phyloP scores from a whole-genome alignment of 1,140 invertebrate genomes.

The Dolichoris vasculosae region DNA sequence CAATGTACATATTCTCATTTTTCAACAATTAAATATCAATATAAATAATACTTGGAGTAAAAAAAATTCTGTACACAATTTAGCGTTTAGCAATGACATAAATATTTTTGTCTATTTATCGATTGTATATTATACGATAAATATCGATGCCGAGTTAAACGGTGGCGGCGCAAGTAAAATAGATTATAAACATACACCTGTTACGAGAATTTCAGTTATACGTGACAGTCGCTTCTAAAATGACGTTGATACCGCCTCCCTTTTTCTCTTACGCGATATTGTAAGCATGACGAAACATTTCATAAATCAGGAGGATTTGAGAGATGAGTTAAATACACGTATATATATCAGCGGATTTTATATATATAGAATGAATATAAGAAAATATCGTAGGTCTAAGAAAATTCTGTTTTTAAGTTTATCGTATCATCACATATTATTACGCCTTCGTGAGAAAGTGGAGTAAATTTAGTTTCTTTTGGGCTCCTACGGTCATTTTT shows the following conservation, averaged over 20 bases:
- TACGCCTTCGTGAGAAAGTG: neutral
- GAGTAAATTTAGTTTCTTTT: conserved; percentile 8
- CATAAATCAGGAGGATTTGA: conserved; percentile 37
- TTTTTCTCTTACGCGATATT: neutral
- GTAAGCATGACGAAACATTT: conserved; percentile 34
- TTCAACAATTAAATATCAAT: neutral
- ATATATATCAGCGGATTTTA: neutral
- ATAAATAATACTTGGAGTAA: neutral
- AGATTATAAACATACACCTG: conserved; percentile 39
- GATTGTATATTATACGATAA: neutral
- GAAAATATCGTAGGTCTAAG: neutral
- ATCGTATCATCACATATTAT: neutral
- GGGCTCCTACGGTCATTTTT: neutral
- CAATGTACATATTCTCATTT: too few relatives aligned
- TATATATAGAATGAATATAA: neutral
- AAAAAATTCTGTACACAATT: neutral
- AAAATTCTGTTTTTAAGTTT: conserved; percentile 30
- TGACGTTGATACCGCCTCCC: conserved; percentile 30
- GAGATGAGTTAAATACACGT: conserved; percentile 29
- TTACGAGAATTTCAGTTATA: conserved; percentile 21
- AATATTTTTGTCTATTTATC: too few relatives aligned
- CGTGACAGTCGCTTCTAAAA: conserved; percentile 13
- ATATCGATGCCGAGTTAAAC: neutral
- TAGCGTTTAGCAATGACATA: neutral
- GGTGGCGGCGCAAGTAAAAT: conserved; percentile 3